Percentiles rank a stretch among this genome's conserved stretches.
Evolutionary conservation across 2,888 invertebrate species (phyloP).

Genomic region (Ophion costatus): DNA sequence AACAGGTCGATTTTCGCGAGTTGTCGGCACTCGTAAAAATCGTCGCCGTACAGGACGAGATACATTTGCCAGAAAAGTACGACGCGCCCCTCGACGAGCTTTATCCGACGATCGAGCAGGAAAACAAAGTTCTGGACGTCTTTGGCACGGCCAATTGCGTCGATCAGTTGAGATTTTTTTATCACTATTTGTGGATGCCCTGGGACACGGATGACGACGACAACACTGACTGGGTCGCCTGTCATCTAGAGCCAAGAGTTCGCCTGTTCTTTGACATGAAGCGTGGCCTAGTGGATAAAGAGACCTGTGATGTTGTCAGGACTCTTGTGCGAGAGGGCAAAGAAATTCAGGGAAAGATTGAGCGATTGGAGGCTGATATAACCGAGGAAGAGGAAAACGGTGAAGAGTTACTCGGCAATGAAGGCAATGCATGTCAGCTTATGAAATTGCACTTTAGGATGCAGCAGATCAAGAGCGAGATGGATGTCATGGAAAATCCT

Average conservation of each 20-base stretch:
- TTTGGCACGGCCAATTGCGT: conserved; percentile 87
- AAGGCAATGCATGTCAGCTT: conserved; percentile 83
- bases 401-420: conserved; percentile 73
- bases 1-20: conserved; percentile 85
- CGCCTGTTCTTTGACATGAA: conserved; percentile 86
- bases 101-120: conserved; percentile 88
- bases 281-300: conserved; percentile 84
- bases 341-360: conserved; percentile 84
- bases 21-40: conserved; percentile 86
- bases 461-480: conserved; percentile 86
- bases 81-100: conserved; percentile 87
- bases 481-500: conserved; percentile 87
- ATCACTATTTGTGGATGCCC: conserved; percentile 88
- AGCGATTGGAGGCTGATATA: conserved; percentile 83
- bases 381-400: conserved; percentile 77
- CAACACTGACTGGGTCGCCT: conserved; percentile 85
- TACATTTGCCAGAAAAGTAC: conserved; percentile 86
- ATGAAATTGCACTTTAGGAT: conserved; percentile 86
- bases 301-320: conserved; percentile 85
- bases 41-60: conserved; percentile 87
- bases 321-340: conserved; percentile 85
- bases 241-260: conserved; percentile 85
- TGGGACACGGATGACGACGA: conserved; percentile 89
- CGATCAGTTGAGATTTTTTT: conserved; percentile 88
- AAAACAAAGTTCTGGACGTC: conserved; percentile 85